These are phyloP conservation scores for Fragum sueziense DNA, from an alignment of 2,888 invertebrate genomes.

Conservation along the genomic window DNA sequence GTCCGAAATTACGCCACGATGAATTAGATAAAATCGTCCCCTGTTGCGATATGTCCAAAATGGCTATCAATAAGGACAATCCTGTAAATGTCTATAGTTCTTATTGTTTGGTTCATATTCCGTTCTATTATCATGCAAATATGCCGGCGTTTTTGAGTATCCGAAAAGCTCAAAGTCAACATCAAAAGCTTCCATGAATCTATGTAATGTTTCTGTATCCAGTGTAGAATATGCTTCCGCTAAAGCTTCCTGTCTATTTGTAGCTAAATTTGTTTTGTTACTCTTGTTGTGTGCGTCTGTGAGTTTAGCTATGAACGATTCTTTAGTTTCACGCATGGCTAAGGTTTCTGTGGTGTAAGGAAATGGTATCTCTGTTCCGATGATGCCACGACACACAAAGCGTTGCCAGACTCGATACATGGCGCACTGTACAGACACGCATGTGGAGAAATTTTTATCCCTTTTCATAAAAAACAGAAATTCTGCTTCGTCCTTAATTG, in stretches of 20 bases:
- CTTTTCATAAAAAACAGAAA: constrained; percentile 33
- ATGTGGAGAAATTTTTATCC: too few relatives aligned
- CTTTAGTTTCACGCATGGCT: constrained; percentile 19
- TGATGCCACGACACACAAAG: constrained; percentile 56
- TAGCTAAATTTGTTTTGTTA: constrained; percentile 7
- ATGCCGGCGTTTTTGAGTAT: constrained; percentile 44
- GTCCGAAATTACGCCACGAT: too few relatives aligned
- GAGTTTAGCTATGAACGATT: constrained; percentile 30
- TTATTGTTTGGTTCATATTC: too few relatives aligned
- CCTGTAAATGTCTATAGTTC: too few relatives aligned
- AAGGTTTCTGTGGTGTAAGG: constrained; percentile 39
- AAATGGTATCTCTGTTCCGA: constrained; percentile 47
- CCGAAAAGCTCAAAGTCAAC: constrained; percentile 61
- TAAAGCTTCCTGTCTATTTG: constrained; percentile 49
- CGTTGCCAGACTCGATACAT: constrained; percentile 56
- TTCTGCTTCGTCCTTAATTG: constrained; percentile 13
- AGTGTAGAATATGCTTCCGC: constrained; percentile 50
- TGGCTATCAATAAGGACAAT: too few relatives aligned
- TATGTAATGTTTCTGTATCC: constrained; percentile 8
- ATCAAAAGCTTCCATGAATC: constrained; percentile 40
- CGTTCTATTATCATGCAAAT: not conserved
- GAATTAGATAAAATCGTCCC: too few relatives aligned
- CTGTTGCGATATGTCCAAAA: too few relatives aligned
- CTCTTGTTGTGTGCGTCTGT: constrained; percentile 29
- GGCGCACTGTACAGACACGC: constrained; percentile 38